Evolutionary conservation across 2,113 vertebrate genomes (phyloP), one percentile per base, ranked within the genome.

Genomic region (Saimiri boliviensis): DNA sequence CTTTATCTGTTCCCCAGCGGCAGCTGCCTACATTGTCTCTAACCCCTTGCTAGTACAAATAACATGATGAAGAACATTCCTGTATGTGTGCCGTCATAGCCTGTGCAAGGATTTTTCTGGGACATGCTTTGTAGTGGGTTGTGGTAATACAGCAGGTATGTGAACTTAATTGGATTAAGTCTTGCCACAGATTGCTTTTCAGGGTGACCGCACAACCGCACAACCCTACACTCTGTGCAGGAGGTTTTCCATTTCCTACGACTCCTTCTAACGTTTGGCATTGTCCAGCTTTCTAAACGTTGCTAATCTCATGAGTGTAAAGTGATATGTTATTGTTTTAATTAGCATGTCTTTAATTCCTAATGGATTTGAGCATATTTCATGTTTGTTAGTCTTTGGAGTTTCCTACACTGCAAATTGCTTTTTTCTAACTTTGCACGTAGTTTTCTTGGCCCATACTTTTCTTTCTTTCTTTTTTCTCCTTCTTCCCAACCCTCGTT

Each of bases 271-370:
- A 45, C 42, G 52, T 73, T 94, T 91, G 95, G 82, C 91, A 93
- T 54, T 94, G 77, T 49, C 66, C 86, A 52, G 86, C 23, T 95
- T 96, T 91, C 91, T 81, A 94, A 70, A 86, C 74, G 79, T 88
- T 95, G 86, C 12, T 93, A n/a, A 93, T 89, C 86, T 92, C 63
- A 16, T 35, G 54, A 71, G 79, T 91, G 37, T 71, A 87, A 95
- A 84, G 13, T 71, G 93, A 94, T 92, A 93, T 52, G 35, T 25
- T 89, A 63, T 66, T 96, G 25, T 89, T 91, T 95, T 94, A 97
- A 97, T 97, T 93, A 93, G 42, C 30, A 8, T 84, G 86, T 52
- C 82, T 96, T 70, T 92, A 80, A 95, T 93, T 95, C 89, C 70
- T 93, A 87, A 30, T 81, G 52, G 92, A 49, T 25, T 85, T 85